Evolutionary conservation across 2,888 invertebrate genomes (phyloP), one percentile per base, ranked within the genome.

Genomic region (Ecliptopera silaceata): DNA sequence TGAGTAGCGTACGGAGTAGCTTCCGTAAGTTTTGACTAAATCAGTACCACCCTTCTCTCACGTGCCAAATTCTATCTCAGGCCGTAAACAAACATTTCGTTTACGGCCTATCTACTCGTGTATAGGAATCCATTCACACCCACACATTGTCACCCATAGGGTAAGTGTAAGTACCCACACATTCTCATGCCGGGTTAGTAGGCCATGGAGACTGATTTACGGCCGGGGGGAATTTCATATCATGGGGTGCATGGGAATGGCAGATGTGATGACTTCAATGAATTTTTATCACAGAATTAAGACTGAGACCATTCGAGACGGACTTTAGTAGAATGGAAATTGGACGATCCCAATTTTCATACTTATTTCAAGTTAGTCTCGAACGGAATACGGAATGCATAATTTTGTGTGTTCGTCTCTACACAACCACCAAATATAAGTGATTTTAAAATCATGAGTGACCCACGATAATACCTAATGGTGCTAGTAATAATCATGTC

Each of bases 181-280:
- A 42, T 15, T 20, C 38, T 31, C 12, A 13, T 36, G 36, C 43
- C 47, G 52, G 61, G 61, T 60, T 50, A 63, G 58, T 56, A 53
- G 59, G 56, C 47, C 59, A 55, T 53, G 52, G 45, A 44, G 48
- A 39, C 53, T 49, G 66, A 63, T 59, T 61, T 59, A 63, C 46
- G 45, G 26, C 26, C 36, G 31, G 50, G 58, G 42, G 56, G 66
- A 59, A 60, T 66, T 59, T 64, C 63, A 66, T 66, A 64, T 55
- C 42, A 59, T 55, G 58, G 61, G 43, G 59, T 63, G 56, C 56
- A 59, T 56, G 54, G 59, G 53, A 63, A 56, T 65, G 57, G 54
- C 34, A 43, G 53, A 56, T 56, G 56, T 42, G 56, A 56, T 47
- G 34, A 53, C 26, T 36, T 34, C 41, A 50, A 61, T 64, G 59